A percentile compares a stretch with the other conserved stretches of the same genome.
Evolutionary conservation across 2,888 invertebrate species (phyloP).

Genomic region (Troides oblongomaculatus): DNA sequence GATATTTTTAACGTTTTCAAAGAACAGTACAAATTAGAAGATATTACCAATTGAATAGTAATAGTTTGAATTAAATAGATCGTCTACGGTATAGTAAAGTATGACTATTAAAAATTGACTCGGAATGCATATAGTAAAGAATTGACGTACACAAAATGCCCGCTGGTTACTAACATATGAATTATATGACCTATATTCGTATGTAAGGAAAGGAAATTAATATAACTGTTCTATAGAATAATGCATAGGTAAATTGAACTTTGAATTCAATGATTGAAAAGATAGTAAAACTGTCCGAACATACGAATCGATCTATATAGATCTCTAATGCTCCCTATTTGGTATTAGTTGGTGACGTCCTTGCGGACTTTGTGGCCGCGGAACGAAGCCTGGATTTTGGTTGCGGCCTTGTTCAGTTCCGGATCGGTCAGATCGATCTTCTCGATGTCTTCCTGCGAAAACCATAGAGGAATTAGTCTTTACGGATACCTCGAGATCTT

Average conservation of each 20-base stretch:
- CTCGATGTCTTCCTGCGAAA: constrained; percentile 84
- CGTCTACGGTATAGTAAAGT: constrained; percentile 43
- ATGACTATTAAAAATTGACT: constrained; percentile 25
- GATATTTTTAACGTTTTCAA: background rate
- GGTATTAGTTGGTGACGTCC: constrained; percentile 78
- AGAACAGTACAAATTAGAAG: constrained; percentile 31
- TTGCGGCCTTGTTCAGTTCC: constrained; percentile 92
- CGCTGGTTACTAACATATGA: constrained; percentile 43
- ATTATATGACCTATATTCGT: constrained; percentile 6
- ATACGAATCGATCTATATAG: constrained; percentile 52
- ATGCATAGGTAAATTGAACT: constrained; percentile 23
- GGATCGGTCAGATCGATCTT: constrained; percentile 93
- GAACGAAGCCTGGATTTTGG: constrained; percentile 95
- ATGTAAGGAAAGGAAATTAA: constrained; percentile 7
- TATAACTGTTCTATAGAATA: constrained; percentile 1
- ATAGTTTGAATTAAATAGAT: constrained; percentile 41
- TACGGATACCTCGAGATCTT: background rate
- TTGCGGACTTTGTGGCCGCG: constrained; percentile 93
- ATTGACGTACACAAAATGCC: constrained; percentile 49
- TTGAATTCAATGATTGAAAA: constrained; percentile 9
- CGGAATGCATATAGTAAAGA: constrained; percentile 37
- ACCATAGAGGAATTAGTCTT: constrained; percentile 25
- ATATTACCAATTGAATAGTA: constrained; percentile 33
- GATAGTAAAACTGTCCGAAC: constrained; percentile 32
- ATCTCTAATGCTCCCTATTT: constrained; percentile 34